These are phyloP conservation scores for Propsilocerus akamusi DNA, from an alignment of 1,140 invertebrate species.

Conservation along the genomic window DNA sequence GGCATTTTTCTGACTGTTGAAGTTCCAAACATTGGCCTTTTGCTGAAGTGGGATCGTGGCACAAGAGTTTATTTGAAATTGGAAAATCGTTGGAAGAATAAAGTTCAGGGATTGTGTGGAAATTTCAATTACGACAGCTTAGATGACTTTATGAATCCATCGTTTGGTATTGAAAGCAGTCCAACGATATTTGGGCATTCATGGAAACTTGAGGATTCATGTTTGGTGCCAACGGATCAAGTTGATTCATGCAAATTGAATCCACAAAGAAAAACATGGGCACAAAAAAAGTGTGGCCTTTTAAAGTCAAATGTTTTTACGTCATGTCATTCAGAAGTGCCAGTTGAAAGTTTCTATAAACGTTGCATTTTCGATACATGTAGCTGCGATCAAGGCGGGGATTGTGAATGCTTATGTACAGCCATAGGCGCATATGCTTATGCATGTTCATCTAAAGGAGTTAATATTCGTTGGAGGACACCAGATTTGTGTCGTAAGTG, in stretches of 20 bases:
- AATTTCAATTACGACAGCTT: slow-evolving; percentile 69
- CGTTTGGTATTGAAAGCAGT: slow-evolving; percentile 52
- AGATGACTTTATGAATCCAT: slow-evolving; percentile 72
- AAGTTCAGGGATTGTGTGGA: slow-evolving; percentile 72
- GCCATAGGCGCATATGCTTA: slow-evolving; percentile 71
- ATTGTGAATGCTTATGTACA: slow-evolving; percentile 79
- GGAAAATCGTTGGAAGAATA: slow-evolving; percentile 51
- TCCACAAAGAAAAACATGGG: slow-evolving; percentile 60
- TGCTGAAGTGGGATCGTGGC: slow-evolving; percentile 71
- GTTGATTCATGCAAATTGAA: slow-evolving; percentile 49
- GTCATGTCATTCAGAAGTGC: slow-evolving; percentile 61
- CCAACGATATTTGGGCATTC: slow-evolving; percentile 64
- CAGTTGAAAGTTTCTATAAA: slow-evolving; percentile 41
- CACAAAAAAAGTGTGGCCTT: slow-evolving; percentile 48
- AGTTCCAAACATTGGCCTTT: slow-evolving; percentile 52
- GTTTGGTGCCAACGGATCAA: slow-evolving; percentile 30
- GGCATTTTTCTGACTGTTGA: slow-evolving; percentile 66
- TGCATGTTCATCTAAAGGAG: slow-evolving; percentile 50
- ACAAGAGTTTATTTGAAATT: slow-evolving; percentile 63
- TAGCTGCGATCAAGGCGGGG: slow-evolving; percentile 71
- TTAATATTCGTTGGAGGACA: slow-evolving; percentile 59
- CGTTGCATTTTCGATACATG: slow-evolving; percentile 67
- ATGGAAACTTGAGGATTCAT: slow-evolving; percentile 66
- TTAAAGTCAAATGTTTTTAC: slow-evolving; percentile 54
- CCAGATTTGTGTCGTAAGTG: slow-evolving; percentile 65